Evolutionary conservation across 2,888 invertebrate genomes (phyloP).

Genomic region (Andricus quercusramuli): DNA sequence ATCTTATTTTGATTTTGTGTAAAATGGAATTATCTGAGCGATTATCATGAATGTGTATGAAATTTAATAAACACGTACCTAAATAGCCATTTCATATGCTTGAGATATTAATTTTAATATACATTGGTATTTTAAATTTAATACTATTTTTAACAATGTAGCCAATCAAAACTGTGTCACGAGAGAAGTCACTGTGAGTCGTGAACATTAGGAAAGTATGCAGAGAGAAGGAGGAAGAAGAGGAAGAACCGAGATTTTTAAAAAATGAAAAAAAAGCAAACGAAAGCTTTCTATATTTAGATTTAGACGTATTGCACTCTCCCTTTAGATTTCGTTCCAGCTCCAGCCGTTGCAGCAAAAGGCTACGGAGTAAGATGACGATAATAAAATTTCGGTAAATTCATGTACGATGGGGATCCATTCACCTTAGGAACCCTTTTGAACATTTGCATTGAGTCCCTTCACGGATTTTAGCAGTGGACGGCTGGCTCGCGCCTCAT

Average conservation of each 20-base stretch:
- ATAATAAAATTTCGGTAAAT: constrained; percentile 27
- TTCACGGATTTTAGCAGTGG: constrained; percentile 24
- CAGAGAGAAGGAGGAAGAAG: neutral
- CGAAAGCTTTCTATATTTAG: constrained; percentile 26
- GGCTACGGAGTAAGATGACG: neutral
- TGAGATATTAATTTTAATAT: too few relatives aligned
- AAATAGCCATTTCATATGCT: too few relatives aligned
- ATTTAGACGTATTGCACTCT: neutral
- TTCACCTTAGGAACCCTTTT: constrained; percentile 20
- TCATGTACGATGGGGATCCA: constrained; percentile 3
- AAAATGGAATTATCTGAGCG: too few relatives aligned
- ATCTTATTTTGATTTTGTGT: too few relatives aligned
- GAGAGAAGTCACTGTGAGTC: neutral
- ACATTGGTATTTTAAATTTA: too few relatives aligned
- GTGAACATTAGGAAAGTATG: neutral
- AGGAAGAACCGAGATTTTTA: too few relatives aligned
- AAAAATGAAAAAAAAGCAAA: neutral
- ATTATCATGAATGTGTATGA: too few relatives aligned
- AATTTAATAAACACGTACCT: too few relatives aligned
- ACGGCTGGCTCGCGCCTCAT: constrained; percentile 19
- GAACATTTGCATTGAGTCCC: constrained; percentile 22
- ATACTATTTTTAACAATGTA: too few relatives aligned
- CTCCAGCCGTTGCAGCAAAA: constrained; percentile 6
- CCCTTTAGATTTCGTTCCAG: neutral
- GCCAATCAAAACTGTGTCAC: neutral